Percentiles rank a stretch among this genome's conserved stretches.
phyloP scores from a whole-genome alignment of 2,797 vertebrate genomes.

The Acrossocheilus fasciatus region DNA sequence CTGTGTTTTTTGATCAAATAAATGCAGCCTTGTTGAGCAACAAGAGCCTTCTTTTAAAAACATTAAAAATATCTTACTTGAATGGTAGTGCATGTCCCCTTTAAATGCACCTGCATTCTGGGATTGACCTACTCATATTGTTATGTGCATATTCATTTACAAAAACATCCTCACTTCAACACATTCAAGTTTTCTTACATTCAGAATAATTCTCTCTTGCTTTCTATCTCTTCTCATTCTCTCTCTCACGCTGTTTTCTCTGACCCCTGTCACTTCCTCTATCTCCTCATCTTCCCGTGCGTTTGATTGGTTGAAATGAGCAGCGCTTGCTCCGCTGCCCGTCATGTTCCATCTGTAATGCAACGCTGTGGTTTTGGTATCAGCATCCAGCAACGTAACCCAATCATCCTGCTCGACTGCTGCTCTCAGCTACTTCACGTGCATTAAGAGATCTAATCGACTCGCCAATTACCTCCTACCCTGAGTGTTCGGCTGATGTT shows the following conservation, averaged over 20 bases:
- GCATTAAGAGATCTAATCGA: conserved; percentile 62
- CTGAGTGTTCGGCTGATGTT: conserved; percentile 23
- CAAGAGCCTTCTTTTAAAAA: not conserved
- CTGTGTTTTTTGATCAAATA: not conserved
- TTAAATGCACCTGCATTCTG: not conserved
- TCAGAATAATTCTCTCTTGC: not conserved
- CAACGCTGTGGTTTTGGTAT: conserved; percentile 55
- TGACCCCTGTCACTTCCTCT: conserved; percentile 14
- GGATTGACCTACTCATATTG: not conserved
- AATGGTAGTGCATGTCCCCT: not conserved
- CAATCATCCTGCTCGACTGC: conserved; percentile 53
- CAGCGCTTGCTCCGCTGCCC: conserved; percentile 34
- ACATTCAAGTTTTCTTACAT: not conserved
- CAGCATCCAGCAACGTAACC: conserved; percentile 56
- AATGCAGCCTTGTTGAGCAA: not conserved
- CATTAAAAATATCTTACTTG: not conserved
- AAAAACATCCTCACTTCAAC: not conserved
- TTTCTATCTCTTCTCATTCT: not conserved
- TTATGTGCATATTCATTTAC: not conserved
- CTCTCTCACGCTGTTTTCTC: not conserved
- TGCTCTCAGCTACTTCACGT: conserved; percentile 52
- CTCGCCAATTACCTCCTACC: conserved; percentile 47
- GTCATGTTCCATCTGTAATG: conserved; percentile 58
- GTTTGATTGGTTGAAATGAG: conserved; percentile 43
- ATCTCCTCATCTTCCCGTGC: conserved; percentile 34